Evolutionary conservation across 1,140 invertebrate genomes (phyloP).

Genomic region (Neelides sp.): DNA sequence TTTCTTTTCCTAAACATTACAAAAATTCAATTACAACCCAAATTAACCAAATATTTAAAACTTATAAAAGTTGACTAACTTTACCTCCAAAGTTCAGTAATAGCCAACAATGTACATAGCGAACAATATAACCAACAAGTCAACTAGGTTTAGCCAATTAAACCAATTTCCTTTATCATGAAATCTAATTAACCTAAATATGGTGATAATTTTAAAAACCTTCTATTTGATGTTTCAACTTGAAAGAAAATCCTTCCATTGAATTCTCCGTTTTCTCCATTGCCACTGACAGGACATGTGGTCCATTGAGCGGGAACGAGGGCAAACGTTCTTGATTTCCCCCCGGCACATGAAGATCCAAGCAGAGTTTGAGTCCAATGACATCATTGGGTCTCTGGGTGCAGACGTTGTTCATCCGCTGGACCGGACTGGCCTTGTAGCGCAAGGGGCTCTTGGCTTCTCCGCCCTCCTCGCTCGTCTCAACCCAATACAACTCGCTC

Average conservation of each 20-base stretch:
- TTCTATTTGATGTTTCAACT: slow-evolving; percentile 31
- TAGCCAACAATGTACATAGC: not conserved
- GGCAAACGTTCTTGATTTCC: slow-evolving; percentile 39
- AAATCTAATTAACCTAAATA: not conserved
- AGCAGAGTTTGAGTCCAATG: slow-evolving; percentile 56
- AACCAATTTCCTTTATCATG: too few relatives aligned
- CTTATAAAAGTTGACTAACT: slow-evolving; percentile 24
- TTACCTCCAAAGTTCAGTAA: not conserved
- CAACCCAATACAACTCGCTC: slow-evolving; percentile 24
- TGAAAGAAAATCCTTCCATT: slow-evolving; percentile 48
- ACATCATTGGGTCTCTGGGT: slow-evolving; percentile 38
- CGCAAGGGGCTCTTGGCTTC: slow-evolving; percentile 34
- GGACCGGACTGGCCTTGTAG: not conserved
- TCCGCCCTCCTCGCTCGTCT: slow-evolving; percentile 9
- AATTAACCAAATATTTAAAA: slow-evolving; percentile 41
- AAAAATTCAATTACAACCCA: too few relatives aligned
- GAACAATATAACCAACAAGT: too few relatives aligned
- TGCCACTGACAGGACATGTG: slow-evolving; percentile 43
- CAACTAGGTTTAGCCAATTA: too few relatives aligned
- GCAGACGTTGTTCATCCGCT: slow-evolving; percentile 42
- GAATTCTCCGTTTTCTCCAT: slow-evolving; percentile 50
- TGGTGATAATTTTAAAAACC: slow-evolving; percentile 12
- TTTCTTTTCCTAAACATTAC: too few relatives aligned
- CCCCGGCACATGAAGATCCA: slow-evolving; percentile 45
- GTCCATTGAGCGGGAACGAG: slow-evolving; percentile 50